phyloP scores from a whole-genome alignment of 35 echinoderm and acorn worm species.

The Holothuria glaberrima region DNA sequence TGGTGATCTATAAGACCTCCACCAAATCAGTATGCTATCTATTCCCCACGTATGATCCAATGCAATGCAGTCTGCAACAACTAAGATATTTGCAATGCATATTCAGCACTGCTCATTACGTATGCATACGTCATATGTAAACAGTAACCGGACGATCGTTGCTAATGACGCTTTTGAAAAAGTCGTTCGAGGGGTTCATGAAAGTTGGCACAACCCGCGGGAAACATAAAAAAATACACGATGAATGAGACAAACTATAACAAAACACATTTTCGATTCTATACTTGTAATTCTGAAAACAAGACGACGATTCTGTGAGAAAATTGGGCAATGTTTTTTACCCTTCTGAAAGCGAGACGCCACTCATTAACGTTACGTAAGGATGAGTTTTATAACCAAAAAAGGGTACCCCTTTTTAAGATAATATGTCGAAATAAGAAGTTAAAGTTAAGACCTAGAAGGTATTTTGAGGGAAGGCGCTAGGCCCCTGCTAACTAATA shows the following conservation, averaged over 20 bases:
- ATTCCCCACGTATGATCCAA: background rate
- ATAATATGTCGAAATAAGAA: background rate
- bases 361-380: slow-evolving; percentile 4
- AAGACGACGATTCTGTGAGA: background rate
- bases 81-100: background rate
- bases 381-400: slow-evolving; percentile 12
- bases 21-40: too few relatives aligned
- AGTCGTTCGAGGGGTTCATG: slow-evolving; percentile 1
- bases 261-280: background rate
- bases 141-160: background rate
- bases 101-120: too few relatives aligned
- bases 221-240: background rate
- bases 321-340: background rate
- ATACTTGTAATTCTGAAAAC: background rate
- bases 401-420: background rate
- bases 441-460: too few relatives aligned
- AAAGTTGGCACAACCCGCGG: too few relatives aligned
- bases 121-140: too few relatives aligned
- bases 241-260: background rate
- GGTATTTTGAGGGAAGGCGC: background rate
- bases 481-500: background rate
- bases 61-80: background rate
- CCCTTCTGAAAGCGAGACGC: background rate
- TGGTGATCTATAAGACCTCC: too few relatives aligned
- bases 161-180: background rate